phyloP scores from a whole-genome alignment of 2,113 vertebrate genomes.

The Galbula dea region DNA sequence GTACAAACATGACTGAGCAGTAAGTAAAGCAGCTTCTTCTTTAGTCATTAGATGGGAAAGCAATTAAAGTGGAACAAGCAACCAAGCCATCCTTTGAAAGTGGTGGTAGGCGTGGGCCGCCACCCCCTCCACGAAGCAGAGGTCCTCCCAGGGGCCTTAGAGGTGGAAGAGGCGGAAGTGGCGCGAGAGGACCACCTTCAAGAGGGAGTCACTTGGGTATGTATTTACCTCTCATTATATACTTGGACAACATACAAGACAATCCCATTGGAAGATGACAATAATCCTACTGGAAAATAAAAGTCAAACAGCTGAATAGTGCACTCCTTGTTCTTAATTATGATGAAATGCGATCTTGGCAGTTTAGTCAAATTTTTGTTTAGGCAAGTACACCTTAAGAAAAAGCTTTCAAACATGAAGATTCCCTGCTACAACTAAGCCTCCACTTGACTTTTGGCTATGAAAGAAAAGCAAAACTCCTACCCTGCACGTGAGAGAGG shows the following conservation, averaged over 20 bases:
- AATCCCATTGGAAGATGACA: constrained; percentile 62
- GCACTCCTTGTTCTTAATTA: constrained; percentile 50
- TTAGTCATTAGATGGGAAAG: constrained; percentile 93
- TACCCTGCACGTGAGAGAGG: constrained; percentile 34
- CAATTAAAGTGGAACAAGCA: constrained; percentile 97
- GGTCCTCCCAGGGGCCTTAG: constrained; percentile 87
- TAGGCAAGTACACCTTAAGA: constrained; percentile 52
- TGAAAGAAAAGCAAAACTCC: constrained; percentile 57
- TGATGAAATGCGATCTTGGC: constrained; percentile 5
- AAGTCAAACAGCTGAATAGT: constrained; percentile 51
- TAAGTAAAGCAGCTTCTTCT: constrained; percentile 64
- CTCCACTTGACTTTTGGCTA: constrained; percentile 53
- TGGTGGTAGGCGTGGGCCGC: constrained; percentile 83
- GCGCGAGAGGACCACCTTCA: constrained; percentile 86
- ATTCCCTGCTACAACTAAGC: constrained; percentile 59
- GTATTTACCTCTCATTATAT: constrained; percentile 66
- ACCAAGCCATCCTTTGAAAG: constrained; percentile 96
- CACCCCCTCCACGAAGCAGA: constrained; percentile 86
- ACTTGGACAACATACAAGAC: constrained; percentile 54
- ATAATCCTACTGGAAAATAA: constrained; percentile 64
- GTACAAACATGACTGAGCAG: constrained; percentile 50
- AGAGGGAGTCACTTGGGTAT: constrained; percentile 86
- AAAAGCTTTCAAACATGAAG: constrained; percentile 52
- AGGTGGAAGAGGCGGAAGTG: constrained; percentile 86
- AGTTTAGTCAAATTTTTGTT: constrained; percentile 48